Evolutionary conservation across 2,888 invertebrate genomes (phyloP), one percentile per base, ranked within the genome.

Genomic region (Tholera decimalis): DNA sequence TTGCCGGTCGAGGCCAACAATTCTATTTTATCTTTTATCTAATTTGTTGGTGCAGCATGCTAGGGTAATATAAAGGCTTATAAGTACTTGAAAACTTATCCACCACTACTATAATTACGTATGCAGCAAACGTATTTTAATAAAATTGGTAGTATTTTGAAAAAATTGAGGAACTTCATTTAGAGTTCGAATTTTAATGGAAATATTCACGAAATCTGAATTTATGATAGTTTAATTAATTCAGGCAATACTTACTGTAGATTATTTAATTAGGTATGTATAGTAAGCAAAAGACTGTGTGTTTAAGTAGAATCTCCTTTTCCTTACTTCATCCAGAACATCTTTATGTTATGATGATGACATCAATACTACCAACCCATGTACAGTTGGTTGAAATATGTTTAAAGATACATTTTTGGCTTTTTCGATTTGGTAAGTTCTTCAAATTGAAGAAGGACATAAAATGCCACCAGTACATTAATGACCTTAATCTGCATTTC

Each of bases 11-110:
- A 67, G 72, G 68, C 39, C 61, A 44, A 22, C 18, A 66, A 56
- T 73, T 59, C 20, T n/a, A 33, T 67, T 73, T 67, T 74, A 61
- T 73, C 46, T 66, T 51, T 63, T 72, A 57, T 64, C 43, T 53
- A 47, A 46, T 39, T 72, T 33, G 46, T 24, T 43, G 30, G 46
- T 43, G 46, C 39, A 30, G 56, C 51, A 22, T 70, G 70, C 53
- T 51, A 70, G 35, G 41, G 13, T 41, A 30, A 22, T 26, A 30
- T 22, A 57, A 57, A 39, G 28, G 35, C 24, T n/a, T 64, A 30
- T 33, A n/a, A 26, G 15, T 26, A 67, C 37, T 68, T 68, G 13
- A n/a, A 47, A 55, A 28, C 9, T 11, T 58, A 41, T 3, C 9
- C 26, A 49, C 20, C 24, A 35, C 13, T 30, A 8, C 2, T 46